Percentiles rank a stretch among this genome's conserved stretches.
Evolutionary conservation across 2,113 vertebrate genomes (phyloP).

Genomic region (Pitta sordida): DNA sequence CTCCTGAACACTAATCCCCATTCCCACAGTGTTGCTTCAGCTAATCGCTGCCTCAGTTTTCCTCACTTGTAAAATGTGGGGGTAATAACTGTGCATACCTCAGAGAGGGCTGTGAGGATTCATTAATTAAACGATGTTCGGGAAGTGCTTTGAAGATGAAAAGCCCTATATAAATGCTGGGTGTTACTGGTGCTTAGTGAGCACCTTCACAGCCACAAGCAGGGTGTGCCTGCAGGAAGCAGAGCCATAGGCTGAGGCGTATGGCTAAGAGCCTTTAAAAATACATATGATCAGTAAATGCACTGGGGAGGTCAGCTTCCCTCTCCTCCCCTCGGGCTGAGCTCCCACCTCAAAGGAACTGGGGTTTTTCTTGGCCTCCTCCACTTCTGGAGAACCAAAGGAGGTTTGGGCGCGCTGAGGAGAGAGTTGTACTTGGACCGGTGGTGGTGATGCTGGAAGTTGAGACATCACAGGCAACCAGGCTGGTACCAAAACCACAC

Average conservation of each 20-base stretch:
- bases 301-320: slow-evolving; percentile 30
- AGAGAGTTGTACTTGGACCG: background rate
- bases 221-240: slow-evolving; percentile 63
- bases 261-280: slow-evolving; percentile 53
- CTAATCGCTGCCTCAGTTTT: slow-evolving; percentile 60
- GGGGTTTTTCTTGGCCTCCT: background rate
- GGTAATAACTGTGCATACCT: slow-evolving; percentile 58
- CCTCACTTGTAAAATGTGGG: slow-evolving; percentile 60
- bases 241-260: slow-evolving; percentile 51
- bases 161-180: slow-evolving; percentile 65
- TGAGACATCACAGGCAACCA: background rate
- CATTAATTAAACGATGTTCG: slow-evolving; percentile 61
- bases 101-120: slow-evolving; percentile 57
- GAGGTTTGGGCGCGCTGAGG: background rate
- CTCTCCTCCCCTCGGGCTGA: background rate
- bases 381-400: background rate
- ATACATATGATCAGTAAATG: slow-evolving; percentile 33
- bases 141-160: slow-evolving; percentile 70
- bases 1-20: background rate
- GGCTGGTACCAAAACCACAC: background rate
- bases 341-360: slow-evolving; percentile 36
- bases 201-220: slow-evolving; percentile 59
- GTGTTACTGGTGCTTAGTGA: slow-evolving; percentile 67
- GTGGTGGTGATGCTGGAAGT: background rate
- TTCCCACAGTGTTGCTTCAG: slow-evolving; percentile 61